phyloP scores from a whole-genome alignment of 2,797 vertebrate genomes.

The Anas acuta region DNA sequence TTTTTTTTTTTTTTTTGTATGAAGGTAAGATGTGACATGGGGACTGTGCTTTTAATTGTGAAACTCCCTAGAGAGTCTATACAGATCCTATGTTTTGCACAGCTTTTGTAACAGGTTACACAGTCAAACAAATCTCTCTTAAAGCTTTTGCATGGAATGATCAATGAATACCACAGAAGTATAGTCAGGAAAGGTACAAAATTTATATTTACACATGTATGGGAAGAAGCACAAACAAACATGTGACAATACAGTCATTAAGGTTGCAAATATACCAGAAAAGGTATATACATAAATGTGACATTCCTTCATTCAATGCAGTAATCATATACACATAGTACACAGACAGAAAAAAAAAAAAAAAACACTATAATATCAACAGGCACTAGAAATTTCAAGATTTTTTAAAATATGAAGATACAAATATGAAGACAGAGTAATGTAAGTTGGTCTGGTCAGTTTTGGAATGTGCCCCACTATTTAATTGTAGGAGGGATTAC shows the following conservation, averaged over 20 bases:
- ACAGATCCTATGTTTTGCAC: not conserved
- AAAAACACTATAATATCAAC: not conserved
- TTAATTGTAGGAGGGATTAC: not conserved
- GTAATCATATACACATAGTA: not conserved
- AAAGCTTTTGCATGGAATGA: not conserved
- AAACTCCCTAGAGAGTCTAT: not conserved
- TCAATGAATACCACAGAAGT: not conserved
- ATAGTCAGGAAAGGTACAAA: not conserved
- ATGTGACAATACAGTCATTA: not conserved
- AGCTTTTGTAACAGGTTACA: not conserved
- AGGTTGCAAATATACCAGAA: not conserved
- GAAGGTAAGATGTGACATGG: not conserved
- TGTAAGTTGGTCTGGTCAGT: not conserved
- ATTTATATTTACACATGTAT: not conserved
- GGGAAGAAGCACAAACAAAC: not conserved
- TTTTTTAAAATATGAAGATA: not conserved
- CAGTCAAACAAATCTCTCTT: not conserved
- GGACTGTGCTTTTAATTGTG: not conserved
- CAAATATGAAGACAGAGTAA: not conserved
- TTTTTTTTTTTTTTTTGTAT: not conserved
- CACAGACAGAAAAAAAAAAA: not conserved
- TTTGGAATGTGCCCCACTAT: not conserved
- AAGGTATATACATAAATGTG: not conserved
- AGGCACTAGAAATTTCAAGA: not conserved
- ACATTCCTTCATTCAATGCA: not conserved